Evolutionary conservation across 2,113 vertebrate genomes (phyloP), one percentile per base, ranked within the genome.

Genomic region (Anseranas semipalmata): DNA sequence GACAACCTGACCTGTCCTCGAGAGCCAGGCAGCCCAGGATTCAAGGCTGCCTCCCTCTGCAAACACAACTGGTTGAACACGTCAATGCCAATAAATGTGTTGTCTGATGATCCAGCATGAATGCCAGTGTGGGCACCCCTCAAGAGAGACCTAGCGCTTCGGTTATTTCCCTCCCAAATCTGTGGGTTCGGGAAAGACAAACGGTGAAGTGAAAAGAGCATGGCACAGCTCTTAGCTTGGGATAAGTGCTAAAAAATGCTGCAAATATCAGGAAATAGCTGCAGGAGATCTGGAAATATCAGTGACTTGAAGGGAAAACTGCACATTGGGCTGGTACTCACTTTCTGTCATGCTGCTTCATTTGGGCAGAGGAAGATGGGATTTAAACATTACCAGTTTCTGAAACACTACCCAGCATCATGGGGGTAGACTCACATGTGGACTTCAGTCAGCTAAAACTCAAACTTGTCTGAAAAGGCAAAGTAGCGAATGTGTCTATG

Each of bases 391-490:
- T 13, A 53, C 9, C 7, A 5, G 27, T 53, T 60, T 62, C 16
- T 52, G 43, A 77, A 84, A 85, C 1, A 1, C 24, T 33, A 4
- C 14, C 10, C 15, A n/a, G 9, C 45, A 13, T 33, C n/a, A 78
- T 0, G 0, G 30, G 30, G 1, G 2, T 33, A 65, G 33, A 41
- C 9, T 45, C 5, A 7, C 2, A 3, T 8, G 6, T 5, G 45
- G 43, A 37, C 8, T 41, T 63, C 33, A 75, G 43, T 4, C 4
- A 2, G 22, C 39, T 32, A 85, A 41, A 95, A 74, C 12, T 46
- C 25, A 37, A n/a, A 58, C 35, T 39, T 0, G 0, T 22, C 32
- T 37, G 39, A 80, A 65, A 56, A 53, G 22, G 8, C 1, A 0
- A 66, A 74, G 58, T 3, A 2, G 43, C 25, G 24, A 77, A 52